Conservation (phyloP, 2,113 vertebrate genomes). For the Anolis sagrei region DNA sequence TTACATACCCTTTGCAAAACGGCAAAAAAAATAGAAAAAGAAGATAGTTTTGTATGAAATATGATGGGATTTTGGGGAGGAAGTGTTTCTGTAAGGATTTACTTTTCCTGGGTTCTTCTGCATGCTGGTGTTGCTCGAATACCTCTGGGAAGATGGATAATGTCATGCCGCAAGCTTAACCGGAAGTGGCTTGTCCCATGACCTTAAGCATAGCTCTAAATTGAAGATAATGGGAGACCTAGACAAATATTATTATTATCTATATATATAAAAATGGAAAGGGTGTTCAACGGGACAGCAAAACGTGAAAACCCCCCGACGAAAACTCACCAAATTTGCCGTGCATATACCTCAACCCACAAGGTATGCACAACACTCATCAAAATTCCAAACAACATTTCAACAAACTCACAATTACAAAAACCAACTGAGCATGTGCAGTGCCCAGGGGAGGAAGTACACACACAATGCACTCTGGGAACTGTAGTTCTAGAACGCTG, state of each 20-base stretch:
- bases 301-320: too few species aligned
- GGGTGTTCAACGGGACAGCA: too few species aligned
- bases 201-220: neutral
- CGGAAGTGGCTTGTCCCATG: neutral
- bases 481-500: too few species aligned
- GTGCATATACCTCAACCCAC: too few species aligned
- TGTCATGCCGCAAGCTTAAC: neutral
- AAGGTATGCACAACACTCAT: too few species aligned
- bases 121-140: neutral
- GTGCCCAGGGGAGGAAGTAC: too few species aligned
- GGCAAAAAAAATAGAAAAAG: neutral
- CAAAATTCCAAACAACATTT: too few species aligned
- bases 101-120: neutral
- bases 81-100: neutral
- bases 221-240: neutral
- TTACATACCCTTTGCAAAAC: neutral
- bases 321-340: too few species aligned
- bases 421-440: too few species aligned
- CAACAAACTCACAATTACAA: too few species aligned
- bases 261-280: too few species aligned
- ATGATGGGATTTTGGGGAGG: neutral
- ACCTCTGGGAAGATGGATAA: neutral
- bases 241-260: neutral
- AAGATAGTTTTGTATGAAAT: neutral
- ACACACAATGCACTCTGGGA: too few species aligned